Base-by-base conservation (phyloP, 2,113 vertebrate species). In the Prunella himalayana region DNA sequence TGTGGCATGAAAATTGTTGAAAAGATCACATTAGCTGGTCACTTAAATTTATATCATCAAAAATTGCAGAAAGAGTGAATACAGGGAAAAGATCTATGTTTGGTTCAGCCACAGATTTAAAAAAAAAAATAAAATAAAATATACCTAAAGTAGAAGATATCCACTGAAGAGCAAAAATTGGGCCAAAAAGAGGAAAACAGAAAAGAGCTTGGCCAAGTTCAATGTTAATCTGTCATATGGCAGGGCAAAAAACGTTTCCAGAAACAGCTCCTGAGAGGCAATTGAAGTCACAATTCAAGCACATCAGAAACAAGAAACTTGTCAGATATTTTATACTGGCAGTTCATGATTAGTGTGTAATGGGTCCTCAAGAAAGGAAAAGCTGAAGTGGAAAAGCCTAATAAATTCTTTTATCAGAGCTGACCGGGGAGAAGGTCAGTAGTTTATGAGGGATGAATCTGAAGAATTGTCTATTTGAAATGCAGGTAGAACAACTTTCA, bases 351-450 rank as follows among this genome's bases (percentile, higher is more conserved):
- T 77, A 86, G 60, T 75, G 60, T 81, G n/a, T 56, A 94, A 88
- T 64, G 44, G 51, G 47, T 59, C 44, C 72, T 92, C 47, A 88
- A 90, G 76, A 59, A 92, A 53, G 47, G 53, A 93, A 91, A 77
- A 33, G 45, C n/a, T 72, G 59, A 9, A 86, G 33, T 60, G 33
- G 80, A 88, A 84, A 93, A 83, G 35, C 39, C 37, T 86, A 80
- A 93, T 73, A 93, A 92, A 88, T 83, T 93, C 33, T 57, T 96
- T 80, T 83, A 61, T 86, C 80, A 75, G 86, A 75, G 68, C 51
- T 92, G 51, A 50, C 28, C 17, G 71, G 47, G 47, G 60, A 92
- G 23, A 47, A 94, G 76, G 80, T 94, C 91, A 81, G 76, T 50
- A 82, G 79, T 92, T 92, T 86, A 85, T 1, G 11, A 80, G 25